Evolutionary conservation across 2,113 vertebrate genomes (phyloP), one percentile per base, ranked within the genome.

Genomic region (Periophthalmodon schlosseri): DNA sequence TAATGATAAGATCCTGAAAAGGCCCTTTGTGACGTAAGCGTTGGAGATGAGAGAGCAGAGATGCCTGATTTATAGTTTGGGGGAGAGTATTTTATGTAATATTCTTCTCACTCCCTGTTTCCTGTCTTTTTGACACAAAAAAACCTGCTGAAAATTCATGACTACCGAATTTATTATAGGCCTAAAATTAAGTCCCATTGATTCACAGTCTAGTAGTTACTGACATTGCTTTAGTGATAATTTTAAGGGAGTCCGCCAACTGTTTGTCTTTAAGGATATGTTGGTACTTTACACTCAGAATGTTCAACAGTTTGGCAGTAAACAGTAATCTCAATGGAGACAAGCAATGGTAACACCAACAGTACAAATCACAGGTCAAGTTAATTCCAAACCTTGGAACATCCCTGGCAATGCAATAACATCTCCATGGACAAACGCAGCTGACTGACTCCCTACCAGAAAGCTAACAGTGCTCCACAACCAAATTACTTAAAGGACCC

Each of bases 101-200:
- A 68, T 2, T 24, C 21, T 21, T n/a, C n/a, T 68, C 44, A 46
- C 39, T 44, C 44, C 66, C 6, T 68, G 66, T 68, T 68, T 68
- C 44, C 66, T 68, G 66, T 49, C 39, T 46, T 39, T 46, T 49
- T 39, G 6, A 28, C 46, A 23, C 66, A 23, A 68, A 47, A 68
- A 47, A 5, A 68, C 16, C 64, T 44, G 34, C 63, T 39, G 63
- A 16, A 21, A 60, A 11, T 60, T 23, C 13, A 23, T 14, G 24
- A 61, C 54, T 14, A 34, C 15, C 7, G 4, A 9, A 33, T 18
- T 15, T 34, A 6, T 34, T 34, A 63, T 34, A 34, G 24, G 28
- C 24, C 15, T 18, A 28, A 60, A 60, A 28, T 6, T 0, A 18
- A 63, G 60, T 6, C 60, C 15, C 6, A 34, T 34, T 63, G 15